These are phyloP conservation scores for Dendrolimus pini DNA, from an alignment of 2,888 invertebrate species.

Conservation along the genomic window DNA sequence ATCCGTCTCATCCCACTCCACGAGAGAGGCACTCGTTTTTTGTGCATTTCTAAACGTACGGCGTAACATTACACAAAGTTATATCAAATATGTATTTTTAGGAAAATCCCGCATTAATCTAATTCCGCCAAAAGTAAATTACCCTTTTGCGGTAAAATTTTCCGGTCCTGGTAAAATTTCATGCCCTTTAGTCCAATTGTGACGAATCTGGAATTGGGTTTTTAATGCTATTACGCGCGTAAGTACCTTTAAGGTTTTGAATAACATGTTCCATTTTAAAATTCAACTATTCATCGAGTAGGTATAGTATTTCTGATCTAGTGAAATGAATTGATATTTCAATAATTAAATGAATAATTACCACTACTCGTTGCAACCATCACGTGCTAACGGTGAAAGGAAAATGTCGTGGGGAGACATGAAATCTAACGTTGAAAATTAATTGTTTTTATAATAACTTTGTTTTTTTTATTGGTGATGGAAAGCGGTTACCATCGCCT, in stretches of 20 bases:
- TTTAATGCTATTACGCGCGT: not conserved
- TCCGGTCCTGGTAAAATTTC: not conserved
- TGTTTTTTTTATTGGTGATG: too few species aligned
- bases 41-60: slow-evolving; percentile 19
- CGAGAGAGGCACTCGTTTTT: slow-evolving; percentile 22
- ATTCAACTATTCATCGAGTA: not conserved
- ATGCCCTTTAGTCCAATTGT: not conserved
- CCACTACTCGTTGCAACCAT: too few species aligned
- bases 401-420: too few species aligned
- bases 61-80: slow-evolving; percentile 11
- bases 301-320: too few species aligned
- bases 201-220: not conserved
- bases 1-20: slow-evolving; percentile 21
- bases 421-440: too few species aligned
- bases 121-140: not conserved
- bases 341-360: too few species aligned
- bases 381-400: too few species aligned
- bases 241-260: not conserved
- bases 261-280: not conserved
- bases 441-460: too few species aligned
- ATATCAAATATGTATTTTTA: not conserved
- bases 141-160: not conserved
- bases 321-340: too few species aligned
- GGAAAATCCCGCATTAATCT: not conserved
- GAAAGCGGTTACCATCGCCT: too few species aligned